Conservation (phyloP, 2,888 invertebrate species). For the Escarpia spicata region DNA sequence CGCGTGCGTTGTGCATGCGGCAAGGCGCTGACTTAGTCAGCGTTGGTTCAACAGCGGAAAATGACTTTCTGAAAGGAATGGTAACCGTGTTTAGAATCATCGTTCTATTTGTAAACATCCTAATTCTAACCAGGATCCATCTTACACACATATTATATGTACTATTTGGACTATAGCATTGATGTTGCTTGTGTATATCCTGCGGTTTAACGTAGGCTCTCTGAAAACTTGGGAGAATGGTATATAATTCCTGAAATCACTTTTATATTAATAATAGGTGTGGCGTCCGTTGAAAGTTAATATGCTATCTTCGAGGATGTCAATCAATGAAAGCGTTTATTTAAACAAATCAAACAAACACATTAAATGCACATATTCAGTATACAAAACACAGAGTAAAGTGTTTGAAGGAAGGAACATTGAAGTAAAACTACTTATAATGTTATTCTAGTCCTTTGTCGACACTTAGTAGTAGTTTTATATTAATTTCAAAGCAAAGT, state of each 20-base stretch:
- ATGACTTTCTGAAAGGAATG: neutral
- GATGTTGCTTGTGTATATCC: neutral
- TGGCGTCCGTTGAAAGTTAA: no score
- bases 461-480: no score
- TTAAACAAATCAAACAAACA: no score
- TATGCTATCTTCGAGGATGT: no score
- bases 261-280: no score
- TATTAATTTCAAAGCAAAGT: no score
- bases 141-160: neutral
- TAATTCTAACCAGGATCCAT: neutral
- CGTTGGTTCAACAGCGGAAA: neutral
- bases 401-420: no score
- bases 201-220: neutral
- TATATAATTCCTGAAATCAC: neutral
- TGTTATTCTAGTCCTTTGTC: no score
- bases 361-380: no score
- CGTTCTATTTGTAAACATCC: neutral
- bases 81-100: neutral
- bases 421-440: no score
- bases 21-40: neutral
- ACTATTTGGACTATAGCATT: neutral
- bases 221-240: neutral
- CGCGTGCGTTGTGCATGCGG: neutral
- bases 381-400: no score
- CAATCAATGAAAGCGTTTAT: no score